These are phyloP conservation scores for Varanus komodoensis DNA, from an alignment of 2,113 vertebrate species.

Conservation along the genomic window DNA sequence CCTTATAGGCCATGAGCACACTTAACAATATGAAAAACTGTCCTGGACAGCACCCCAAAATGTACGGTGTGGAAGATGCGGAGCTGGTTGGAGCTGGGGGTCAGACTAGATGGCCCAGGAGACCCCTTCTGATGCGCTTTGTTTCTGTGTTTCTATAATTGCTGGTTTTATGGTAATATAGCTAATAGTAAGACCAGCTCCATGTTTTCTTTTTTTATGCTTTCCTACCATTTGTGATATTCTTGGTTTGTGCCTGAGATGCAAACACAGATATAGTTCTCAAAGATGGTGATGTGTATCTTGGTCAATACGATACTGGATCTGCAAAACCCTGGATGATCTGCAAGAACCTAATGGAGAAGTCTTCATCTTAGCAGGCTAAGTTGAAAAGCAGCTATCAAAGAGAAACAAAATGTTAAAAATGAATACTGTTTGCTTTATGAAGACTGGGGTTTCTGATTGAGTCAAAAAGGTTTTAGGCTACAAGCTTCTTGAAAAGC, in stretches of 20 bases:
- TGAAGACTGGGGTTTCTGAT: neutral
- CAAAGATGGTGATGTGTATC: constrained; percentile 29
- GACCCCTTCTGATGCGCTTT: too few species aligned
- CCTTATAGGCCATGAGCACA: too few species aligned
- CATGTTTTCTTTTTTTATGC: neutral
- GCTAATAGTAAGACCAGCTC: neutral
- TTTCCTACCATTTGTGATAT: neutral
- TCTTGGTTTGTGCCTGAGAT: neutral
- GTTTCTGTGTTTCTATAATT: too few species aligned
- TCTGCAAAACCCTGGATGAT: constrained; percentile 36
- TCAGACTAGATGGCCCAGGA: too few species aligned
- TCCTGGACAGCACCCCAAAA: too few species aligned
- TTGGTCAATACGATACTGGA: constrained; percentile 34
- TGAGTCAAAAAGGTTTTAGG: neutral
- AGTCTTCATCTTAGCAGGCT: neutral
- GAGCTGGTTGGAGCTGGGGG: too few species aligned
- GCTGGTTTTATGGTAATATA: neutral
- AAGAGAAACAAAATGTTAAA: constrained; percentile 28
- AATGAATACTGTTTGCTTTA: neutral
- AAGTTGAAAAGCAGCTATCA: constrained; percentile 22
- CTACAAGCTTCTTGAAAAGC: neutral
- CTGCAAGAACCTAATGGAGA: constrained; percentile 5
- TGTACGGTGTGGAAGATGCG: too few species aligned
- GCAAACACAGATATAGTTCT: constrained; percentile 12
- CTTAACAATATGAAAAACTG: too few species aligned